Conservation (phyloP, 2,888 invertebrate genomes). For the Himalopsyche anomala region DNA sequence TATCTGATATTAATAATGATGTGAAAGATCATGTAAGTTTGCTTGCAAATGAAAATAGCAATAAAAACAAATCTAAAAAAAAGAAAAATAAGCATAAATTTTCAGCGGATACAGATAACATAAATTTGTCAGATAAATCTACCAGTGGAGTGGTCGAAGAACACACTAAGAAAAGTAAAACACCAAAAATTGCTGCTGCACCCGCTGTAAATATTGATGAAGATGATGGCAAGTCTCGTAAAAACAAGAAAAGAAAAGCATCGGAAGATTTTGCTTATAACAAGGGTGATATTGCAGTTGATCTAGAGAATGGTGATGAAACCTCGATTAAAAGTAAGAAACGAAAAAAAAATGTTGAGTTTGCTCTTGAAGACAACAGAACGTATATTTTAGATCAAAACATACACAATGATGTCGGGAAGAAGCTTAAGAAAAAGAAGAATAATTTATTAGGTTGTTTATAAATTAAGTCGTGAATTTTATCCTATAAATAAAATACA, state of each 20-base stretch:
- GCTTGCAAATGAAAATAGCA: too few species aligned
- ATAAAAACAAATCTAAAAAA: too few species aligned
- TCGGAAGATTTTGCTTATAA: not conserved
- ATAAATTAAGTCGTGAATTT: not conserved
- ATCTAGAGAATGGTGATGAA: not conserved
- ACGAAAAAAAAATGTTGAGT: conserved; percentile 10
- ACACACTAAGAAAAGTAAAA: not conserved
- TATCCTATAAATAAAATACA: too few species aligned
- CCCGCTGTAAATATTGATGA: not conserved
- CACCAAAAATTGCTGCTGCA: not conserved
- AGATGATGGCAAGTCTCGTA: not conserved
- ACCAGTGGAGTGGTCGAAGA: not conserved
- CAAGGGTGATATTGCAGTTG: not conserved
- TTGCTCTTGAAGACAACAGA: conserved; percentile 9
- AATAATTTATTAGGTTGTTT: conserved; percentile 21
- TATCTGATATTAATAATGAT: too few species aligned
- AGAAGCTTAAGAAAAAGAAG: conserved; percentile 2
- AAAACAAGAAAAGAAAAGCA: not conserved
- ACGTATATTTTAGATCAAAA: conserved; percentile 12
- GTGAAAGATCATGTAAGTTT: too few species aligned
- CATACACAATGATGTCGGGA: not conserved
- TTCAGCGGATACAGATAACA: not conserved
- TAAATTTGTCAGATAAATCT: too few species aligned
- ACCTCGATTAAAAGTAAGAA: not conserved
- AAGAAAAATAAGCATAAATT: not conserved